These are phyloP conservation scores for Amniataba percoides DNA, from an alignment of 2,797 vertebrate species.

Conservation along the genomic window DNA sequence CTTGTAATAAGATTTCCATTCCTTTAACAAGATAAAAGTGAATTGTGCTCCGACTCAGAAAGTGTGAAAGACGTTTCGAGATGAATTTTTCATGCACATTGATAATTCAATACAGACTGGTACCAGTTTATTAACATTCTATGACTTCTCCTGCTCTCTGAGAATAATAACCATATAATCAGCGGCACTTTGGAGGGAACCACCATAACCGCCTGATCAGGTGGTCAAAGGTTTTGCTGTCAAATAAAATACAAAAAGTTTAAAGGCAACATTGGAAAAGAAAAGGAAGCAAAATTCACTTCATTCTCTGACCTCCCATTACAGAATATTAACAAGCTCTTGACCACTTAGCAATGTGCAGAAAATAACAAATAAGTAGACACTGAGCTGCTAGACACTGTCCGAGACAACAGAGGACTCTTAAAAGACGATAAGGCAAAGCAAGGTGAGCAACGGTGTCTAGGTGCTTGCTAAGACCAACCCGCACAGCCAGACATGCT, in stretches of 20 bases:
- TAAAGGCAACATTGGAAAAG: constrained; percentile 19
- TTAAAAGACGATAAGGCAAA: constrained; percentile 36
- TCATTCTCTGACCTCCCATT: constrained; percentile 12
- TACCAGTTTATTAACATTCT: constrained; percentile 86
- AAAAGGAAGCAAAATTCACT: constrained; percentile 21
- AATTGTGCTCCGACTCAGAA: constrained; percentile 80
- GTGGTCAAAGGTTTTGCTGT: constrained; percentile 67
- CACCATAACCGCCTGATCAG: constrained; percentile 56
- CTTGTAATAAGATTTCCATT: constrained; percentile 85
- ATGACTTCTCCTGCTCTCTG: constrained; percentile 74
- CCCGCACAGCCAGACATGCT: constrained; percentile 30
- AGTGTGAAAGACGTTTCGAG: constrained; percentile 83
- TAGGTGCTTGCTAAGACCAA: constrained; percentile 44
- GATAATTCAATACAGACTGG: constrained; percentile 87
- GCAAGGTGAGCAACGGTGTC: constrained; percentile 36
- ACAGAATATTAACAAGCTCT: constrained; percentile 9
- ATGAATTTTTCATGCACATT: constrained; percentile 87
- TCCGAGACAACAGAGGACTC: constrained; percentile 36
- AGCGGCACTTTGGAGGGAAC: constrained; percentile 63
- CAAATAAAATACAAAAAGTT: constrained; percentile 42
- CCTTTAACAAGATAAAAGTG: constrained; percentile 87
- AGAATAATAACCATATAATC: constrained; percentile 82
- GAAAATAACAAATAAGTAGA: constrained; percentile 35
- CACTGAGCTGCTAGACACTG: constrained; percentile 28
- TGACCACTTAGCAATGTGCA: constrained; percentile 18